These are phyloP conservation scores for Plotosus lineatus DNA, from an alignment of 2,113 vertebrate genomes.

Conservation along the genomic window DNA sequence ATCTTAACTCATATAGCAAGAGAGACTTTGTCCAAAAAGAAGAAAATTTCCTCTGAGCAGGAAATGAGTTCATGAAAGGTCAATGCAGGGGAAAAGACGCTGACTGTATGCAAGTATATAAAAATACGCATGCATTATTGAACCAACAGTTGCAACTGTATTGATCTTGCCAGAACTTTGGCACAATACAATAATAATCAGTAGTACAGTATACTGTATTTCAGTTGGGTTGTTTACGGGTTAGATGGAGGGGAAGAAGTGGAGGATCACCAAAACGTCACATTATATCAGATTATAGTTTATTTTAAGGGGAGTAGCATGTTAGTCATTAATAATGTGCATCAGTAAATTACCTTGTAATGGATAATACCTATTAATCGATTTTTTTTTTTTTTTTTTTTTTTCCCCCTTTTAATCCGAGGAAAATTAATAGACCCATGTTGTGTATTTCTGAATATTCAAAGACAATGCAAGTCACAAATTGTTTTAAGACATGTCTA, in stretches of 20 bases:
- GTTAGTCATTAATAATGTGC: not conserved
- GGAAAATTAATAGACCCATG: not conserved
- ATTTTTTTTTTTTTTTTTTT: not conserved
- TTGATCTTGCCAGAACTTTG: not conserved
- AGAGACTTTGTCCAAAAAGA: constrained; percentile 3
- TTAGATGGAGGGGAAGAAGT: not conserved
- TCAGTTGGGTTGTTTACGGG: not conserved
- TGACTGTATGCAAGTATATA: too few species aligned
- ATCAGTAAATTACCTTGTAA: not conserved
- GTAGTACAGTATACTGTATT: too few species aligned
- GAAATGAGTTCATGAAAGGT: not conserved
- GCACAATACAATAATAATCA: not conserved
- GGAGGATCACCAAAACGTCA: not conserved
- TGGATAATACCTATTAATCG: not conserved
- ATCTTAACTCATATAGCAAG: not conserved
- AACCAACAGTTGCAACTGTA: not conserved
- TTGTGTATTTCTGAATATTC: not conserved
- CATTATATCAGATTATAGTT: not conserved
- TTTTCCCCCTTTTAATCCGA: not conserved
- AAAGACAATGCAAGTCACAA: not conserved
- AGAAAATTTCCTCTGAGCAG: not conserved
- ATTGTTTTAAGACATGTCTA: too few species aligned
- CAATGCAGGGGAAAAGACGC: not conserved
- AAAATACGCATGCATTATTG: not conserved
- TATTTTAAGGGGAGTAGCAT: not conserved